Percentiles rank a stretch among this genome's conserved stretches.
phyloP scores from a whole-genome alignment of 1,140 invertebrate species.

The Bombus pascuorum region DNA sequence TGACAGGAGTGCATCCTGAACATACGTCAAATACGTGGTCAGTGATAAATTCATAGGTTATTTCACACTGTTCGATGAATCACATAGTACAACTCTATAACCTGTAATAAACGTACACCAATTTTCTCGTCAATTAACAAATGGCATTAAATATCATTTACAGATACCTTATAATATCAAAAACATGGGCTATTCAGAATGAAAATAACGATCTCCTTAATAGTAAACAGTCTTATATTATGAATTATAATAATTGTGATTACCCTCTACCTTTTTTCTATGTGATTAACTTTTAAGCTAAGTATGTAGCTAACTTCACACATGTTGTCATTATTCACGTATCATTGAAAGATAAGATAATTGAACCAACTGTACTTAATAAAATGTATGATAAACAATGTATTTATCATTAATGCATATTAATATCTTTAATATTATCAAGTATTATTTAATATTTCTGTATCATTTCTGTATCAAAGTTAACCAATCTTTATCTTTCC shows the following conservation, averaged over 20 bases:
- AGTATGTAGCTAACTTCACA: slow-evolving; percentile 30
- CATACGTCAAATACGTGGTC: slow-evolving; percentile 44
- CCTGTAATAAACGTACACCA: neutral
- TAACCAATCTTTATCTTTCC: neutral
- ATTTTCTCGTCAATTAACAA: neutral
- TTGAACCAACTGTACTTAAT: neutral
- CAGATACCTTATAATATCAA: neutral
- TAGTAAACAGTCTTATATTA: slow-evolving; percentile 26
- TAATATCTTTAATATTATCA: neutral
- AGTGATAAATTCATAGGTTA: slow-evolving; percentile 43
- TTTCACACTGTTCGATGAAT: slow-evolving; percentile 32
- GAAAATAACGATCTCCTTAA: neutral
- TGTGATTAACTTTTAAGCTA: neutral
- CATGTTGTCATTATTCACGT: slow-evolving; percentile 23
- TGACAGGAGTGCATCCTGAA: slow-evolving; percentile 11
- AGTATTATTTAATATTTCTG: neutral
- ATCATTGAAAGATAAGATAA: slow-evolving; percentile 7
- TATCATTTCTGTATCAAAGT: neutral
- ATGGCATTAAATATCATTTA: neutral
- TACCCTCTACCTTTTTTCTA: slow-evolving; percentile 3
- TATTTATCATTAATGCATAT: neutral
- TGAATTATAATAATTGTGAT: slow-evolving; percentile 19
- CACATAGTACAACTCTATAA: slow-evolving; percentile 11
- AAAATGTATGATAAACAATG: neutral
- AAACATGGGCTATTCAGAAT: neutral